phyloP scores from a whole-genome alignment of 2,113 vertebrate genomes.

The Stegostoma tigrinum region DNA sequence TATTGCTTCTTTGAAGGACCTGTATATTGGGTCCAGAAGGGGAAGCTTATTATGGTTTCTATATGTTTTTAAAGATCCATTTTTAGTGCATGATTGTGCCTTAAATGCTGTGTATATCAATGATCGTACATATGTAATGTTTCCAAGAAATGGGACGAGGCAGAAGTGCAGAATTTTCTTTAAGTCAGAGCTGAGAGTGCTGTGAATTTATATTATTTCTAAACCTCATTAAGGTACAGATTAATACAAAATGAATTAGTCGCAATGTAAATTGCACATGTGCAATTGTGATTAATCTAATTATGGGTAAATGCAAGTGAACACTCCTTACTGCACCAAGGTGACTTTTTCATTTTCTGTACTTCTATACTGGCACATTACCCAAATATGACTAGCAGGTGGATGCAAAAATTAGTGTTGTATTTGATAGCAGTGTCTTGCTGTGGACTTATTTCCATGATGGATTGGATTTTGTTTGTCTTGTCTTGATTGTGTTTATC shows the following conservation, averaged over 20 bases:
- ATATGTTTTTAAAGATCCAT: not conserved
- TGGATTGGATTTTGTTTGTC: not conserved
- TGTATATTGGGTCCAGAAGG: not conserved
- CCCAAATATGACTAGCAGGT: not conserved
- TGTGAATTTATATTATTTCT: not conserved
- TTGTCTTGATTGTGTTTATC: no score
- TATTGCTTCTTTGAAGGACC: not conserved
- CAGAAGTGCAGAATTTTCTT: not conserved
- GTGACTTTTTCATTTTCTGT: slow-evolving; percentile 28
- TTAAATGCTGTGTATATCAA: not conserved
- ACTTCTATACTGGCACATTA: not conserved
- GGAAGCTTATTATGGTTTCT: not conserved
- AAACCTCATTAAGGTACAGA: not conserved
- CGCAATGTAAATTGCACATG: not conserved
- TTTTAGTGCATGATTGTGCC: not conserved
- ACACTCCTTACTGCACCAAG: not conserved
- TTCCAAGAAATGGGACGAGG: not conserved
- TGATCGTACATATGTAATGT: not conserved
- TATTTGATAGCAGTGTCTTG: not conserved
- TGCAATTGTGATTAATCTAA: not conserved
- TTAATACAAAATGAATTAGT: not conserved
- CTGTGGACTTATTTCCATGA: not conserved
- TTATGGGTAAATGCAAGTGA: not conserved
- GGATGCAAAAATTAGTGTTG: not conserved
- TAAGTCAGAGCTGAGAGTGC: not conserved